These are phyloP conservation scores for Carpatolechia fugitivella DNA, from an alignment of 2,888 invertebrate genomes.

Conservation along the genomic window DNA sequence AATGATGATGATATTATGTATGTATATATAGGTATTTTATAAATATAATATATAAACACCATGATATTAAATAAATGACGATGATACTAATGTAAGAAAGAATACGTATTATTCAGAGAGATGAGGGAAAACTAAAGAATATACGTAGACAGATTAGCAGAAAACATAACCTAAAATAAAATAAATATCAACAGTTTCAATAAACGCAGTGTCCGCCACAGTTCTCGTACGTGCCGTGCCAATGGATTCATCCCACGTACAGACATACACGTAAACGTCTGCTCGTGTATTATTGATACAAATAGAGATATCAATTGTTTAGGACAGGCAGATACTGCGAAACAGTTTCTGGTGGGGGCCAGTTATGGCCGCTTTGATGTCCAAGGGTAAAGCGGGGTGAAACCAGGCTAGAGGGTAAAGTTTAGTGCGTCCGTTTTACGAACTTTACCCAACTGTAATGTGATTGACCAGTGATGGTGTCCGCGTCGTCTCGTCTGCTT, in stretches of 20 bases:
- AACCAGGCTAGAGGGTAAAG: conserved; percentile 35
- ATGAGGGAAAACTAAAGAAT: too few relatives aligned
- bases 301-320: conserved; percentile 79
- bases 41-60: too few relatives aligned
- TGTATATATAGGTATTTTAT: too few relatives aligned
- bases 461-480: conserved; percentile 46
- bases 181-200: conserved; percentile 54
- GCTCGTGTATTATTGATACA: conserved; percentile 76
- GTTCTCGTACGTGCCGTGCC: conserved; percentile 37
- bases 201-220: conserved; percentile 44
- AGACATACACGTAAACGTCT: conserved; percentile 70
- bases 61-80: too few relatives aligned
- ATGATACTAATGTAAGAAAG: too few relatives aligned
- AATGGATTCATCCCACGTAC: conserved; percentile 70
- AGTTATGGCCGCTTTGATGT: conserved; percentile 51
- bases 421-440: conserved; percentile 37
- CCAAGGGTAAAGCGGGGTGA: conserved; percentile 40
- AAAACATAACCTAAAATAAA: conserved; percentile 13
- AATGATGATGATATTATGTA: too few relatives aligned
- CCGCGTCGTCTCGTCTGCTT: conserved; percentile 16
- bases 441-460: conserved; percentile 44
- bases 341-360: conserved; percentile 55
- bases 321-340: conserved; percentile 68
- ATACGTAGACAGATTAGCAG: conserved; percentile 1
- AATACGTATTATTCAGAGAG: too few relatives aligned